Conservation (phyloP, 2,888 invertebrate species). For the Meliscaeva auricollis region DNA sequence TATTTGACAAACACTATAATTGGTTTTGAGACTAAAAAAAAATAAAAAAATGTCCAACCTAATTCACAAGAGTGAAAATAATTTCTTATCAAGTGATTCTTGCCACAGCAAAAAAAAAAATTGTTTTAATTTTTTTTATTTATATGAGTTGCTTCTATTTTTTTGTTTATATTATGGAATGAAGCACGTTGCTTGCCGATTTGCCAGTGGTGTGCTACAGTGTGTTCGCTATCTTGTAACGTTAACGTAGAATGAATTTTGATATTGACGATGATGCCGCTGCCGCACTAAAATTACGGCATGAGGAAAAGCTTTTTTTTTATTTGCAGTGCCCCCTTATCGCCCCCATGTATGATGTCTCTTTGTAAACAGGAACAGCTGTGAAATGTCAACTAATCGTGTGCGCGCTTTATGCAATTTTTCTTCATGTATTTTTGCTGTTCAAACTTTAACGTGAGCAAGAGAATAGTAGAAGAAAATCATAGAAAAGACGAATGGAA, state of each 20-base stretch:
- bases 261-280: slow-evolving; percentile 42
- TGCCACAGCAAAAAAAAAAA: neutral
- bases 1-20: slow-evolving; percentile 10
- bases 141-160: neutral
- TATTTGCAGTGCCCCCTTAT: slow-evolving; percentile 41
- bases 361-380: slow-evolving; percentile 66
- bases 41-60: neutral
- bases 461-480: neutral
- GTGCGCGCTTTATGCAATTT: slow-evolving; percentile 59
- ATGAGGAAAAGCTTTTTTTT: slow-evolving; percentile 66
- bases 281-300: slow-evolving; percentile 38
- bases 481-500: neutral
- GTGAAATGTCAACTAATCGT: slow-evolving; percentile 47
- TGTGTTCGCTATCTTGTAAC: slow-evolving; percentile 63
- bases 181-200: slow-evolving; percentile 39
- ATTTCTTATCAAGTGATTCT: neutral
- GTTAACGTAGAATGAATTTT: slow-evolving; percentile 69
- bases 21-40: neutral
- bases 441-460: slow-evolving; percentile 35
- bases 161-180: neutral
- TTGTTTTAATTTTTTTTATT: neutral
- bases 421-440: slow-evolving; percentile 1
- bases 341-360: neutral
- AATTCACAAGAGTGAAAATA: neutral
- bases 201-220: slow-evolving; percentile 53